Conservation (phyloP, 2,888 invertebrate genomes). For the Agrilus biguttatus region DNA sequence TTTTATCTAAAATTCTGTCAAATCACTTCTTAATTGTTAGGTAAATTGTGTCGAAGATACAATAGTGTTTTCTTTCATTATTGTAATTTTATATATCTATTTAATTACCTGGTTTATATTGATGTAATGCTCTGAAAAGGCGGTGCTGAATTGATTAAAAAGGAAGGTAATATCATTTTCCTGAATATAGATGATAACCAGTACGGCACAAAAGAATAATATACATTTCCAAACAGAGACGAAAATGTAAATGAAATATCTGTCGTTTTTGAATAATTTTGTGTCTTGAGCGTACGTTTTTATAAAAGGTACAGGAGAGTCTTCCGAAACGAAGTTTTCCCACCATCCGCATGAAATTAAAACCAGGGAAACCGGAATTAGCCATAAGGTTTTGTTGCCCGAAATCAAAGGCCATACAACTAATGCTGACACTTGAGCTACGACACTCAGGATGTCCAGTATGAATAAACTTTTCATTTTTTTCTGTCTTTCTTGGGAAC, state of each 20-base stretch:
- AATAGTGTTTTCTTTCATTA: conserved; percentile 1
- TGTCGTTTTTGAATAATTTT: conserved; percentile 24
- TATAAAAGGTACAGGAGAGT: conserved; percentile 22
- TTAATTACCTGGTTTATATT: conserved; percentile 38
- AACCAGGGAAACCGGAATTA: conserved; percentile 47
- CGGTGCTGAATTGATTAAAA: conserved; percentile 33
- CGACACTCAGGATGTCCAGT: conserved; percentile 44
- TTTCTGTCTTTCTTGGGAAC: not conserved
- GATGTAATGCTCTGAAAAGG: conserved; percentile 39
- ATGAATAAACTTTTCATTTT: conserved; percentile 25
- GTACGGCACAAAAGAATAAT: conserved; percentile 47
- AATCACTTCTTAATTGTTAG: no score
- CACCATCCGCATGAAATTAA: conserved; percentile 70
- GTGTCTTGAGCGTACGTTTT: conserved; percentile 28
- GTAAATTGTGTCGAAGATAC: no score
- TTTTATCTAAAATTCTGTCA: no score
- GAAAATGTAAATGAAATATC: conserved; percentile 59
- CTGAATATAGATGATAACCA: conserved; percentile 39
- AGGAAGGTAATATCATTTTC: conserved; percentile 33
- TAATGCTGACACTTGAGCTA: conserved; percentile 51
- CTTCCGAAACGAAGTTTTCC: conserved; percentile 57
- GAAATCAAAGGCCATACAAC: conserved; percentile 52
- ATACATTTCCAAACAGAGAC: conserved; percentile 64
- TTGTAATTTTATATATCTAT: not conserved
- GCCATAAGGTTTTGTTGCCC: conserved; percentile 37